Evolutionary conservation across 1,140 invertebrate genomes (phyloP).

Genomic region (Drosophila ercepeae): DNA sequence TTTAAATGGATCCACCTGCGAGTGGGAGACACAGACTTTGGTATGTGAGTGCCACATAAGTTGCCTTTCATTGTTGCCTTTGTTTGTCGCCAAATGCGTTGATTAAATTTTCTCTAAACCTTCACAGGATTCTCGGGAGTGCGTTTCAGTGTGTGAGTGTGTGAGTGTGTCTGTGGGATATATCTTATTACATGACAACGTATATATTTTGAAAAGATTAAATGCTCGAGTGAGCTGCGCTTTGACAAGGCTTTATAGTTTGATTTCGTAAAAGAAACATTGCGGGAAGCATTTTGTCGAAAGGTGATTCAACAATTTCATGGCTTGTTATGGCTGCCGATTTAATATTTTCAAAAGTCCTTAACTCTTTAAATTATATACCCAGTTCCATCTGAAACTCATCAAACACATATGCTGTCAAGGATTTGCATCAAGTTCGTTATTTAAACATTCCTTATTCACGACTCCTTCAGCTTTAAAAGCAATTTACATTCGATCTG

Average conservation of each 20-base stretch:
- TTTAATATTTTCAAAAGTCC: not conserved
- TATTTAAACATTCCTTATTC: conserved; percentile 49
- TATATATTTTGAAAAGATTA: conserved; percentile 53
- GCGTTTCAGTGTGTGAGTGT: not conserved
- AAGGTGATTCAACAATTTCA: conserved; percentile 9
- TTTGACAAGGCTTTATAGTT: conserved; percentile 48
- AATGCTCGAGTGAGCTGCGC: conserved; percentile 32
- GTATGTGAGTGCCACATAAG: conserved; percentile 29
- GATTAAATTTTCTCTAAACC: conserved; percentile 69
- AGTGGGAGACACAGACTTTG: conserved; percentile 7
- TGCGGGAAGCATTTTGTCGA: conserved; percentile 13
- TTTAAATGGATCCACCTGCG: conserved; percentile 71
- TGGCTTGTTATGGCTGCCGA: not conserved
- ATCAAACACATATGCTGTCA: conserved; percentile 28
- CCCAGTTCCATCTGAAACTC: conserved; percentile 29
- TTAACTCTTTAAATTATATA: not conserved
- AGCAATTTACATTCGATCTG: conserved; percentile 74
- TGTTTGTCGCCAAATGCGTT: conserved; percentile 69
- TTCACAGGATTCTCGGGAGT: conserved; percentile 22
- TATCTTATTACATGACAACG: conserved; percentile 35
- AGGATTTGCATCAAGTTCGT: conserved; percentile 33
- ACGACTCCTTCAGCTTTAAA: conserved; percentile 54
- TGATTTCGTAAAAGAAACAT: conserved; percentile 30
- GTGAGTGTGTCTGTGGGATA: conserved; percentile 8
- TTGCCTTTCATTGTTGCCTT: conserved; percentile 51